Evolutionary conservation across 2,888 invertebrate species (phyloP), one percentile per base, ranked within the genome.

Genomic region (Drosophila formosana): DNA sequence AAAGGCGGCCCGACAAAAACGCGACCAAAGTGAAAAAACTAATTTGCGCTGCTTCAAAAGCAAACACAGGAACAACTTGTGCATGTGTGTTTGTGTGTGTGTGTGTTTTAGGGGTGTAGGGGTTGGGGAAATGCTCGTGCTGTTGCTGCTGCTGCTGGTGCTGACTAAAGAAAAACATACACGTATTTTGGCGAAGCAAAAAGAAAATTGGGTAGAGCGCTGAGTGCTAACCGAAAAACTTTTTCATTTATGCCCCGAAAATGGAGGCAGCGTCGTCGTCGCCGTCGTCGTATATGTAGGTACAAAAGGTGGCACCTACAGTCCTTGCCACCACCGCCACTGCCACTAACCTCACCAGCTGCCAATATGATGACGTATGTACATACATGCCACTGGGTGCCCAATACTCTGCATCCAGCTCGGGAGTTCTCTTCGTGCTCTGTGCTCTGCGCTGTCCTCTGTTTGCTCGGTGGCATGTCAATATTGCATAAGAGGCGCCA

Each of bases 11-110:
- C 88, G 81, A 83, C 87, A 82, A 78, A 71, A 81, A 84, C 87
- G 86, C 86, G 83, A 79, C 83, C 78, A 85, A 85, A 86, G 82
- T 81, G 80, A 89, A 90, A 89, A 89, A 90, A 88, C 83, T 87
- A 87, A 89, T 89, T 89, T 89, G 80, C 88, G 80, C 86, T 82
- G 82, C 89, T 89, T 89, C 86, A 83, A 89, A 87, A 86, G 88
- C 90, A 88, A 88, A 89, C 86, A 85, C 67, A 70, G 66, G 45
- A 60, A 32, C 47, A 61, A 39, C 37, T 55, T 11, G 50, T 3
- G 9, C 8, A 6, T 34, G 11, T 13, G n/a, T 30, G 18, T 58
- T 41, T 6, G 25, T 47, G 28, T 39, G 32, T 25, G 39, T 41
- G 32, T 7, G 11, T 23, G 43, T 23, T 18, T 18, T 18, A 2